phyloP scores from a whole-genome alignment of 2,113 vertebrate species.

The Erythrolamprus reginae region DNA sequence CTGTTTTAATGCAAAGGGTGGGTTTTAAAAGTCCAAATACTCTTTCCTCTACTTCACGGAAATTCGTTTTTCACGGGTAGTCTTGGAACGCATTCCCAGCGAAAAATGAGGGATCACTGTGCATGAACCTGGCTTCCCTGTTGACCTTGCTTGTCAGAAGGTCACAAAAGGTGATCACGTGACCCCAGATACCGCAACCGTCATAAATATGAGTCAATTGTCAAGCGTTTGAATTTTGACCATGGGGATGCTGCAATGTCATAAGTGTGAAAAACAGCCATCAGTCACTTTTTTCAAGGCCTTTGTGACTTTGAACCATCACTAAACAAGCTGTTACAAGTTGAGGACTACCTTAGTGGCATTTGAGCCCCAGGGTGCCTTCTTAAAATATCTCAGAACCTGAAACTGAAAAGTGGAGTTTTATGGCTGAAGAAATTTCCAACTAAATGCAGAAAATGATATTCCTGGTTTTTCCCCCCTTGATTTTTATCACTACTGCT shows the following conservation, averaged over 20 bases:
- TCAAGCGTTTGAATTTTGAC: not conserved
- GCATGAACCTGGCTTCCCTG: not conserved
- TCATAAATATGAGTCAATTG: not conserved
- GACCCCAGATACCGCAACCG: not conserved
- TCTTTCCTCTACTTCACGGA: too few relatives aligned
- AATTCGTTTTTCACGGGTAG: too few relatives aligned
- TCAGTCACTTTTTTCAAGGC: too few relatives aligned
- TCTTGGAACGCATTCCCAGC: too few relatives aligned
- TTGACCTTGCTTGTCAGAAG: not conserved
- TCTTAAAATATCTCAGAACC: not conserved
- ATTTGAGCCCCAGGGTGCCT: not conserved
- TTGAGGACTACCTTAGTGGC: too few relatives aligned
- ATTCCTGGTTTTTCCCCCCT: not conserved
- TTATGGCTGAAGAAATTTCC: conserved; percentile 2
- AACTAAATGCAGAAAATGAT: conserved; percentile 24
- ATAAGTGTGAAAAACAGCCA: too few relatives aligned
- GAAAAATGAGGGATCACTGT: too few relatives aligned
- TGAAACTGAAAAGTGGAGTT: conserved; percentile 37
- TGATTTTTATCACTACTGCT: not conserved
- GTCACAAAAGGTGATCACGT: not conserved
- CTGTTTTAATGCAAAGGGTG: too few relatives aligned
- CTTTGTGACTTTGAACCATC: too few relatives aligned
- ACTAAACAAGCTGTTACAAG: not conserved
- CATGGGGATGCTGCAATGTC: not conserved
- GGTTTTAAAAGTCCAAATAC: too few relatives aligned